Evolutionary conservation across 2,113 vertebrate species (phyloP).

Genomic region (Butastur rufipennis): DNA sequence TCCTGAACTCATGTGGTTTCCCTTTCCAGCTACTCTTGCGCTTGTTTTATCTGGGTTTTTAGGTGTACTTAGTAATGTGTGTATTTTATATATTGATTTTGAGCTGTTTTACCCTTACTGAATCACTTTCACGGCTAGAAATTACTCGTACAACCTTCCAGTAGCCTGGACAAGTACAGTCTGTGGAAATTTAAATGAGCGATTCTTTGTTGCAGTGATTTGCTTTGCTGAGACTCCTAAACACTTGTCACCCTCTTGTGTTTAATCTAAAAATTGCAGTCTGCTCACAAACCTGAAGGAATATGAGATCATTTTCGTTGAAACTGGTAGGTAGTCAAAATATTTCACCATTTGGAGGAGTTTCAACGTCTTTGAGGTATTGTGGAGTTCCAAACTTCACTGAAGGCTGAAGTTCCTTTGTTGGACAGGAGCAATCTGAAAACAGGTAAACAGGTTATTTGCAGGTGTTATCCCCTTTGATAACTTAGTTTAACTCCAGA

Average conservation of each 20-base stretch:
- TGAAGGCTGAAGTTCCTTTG: not conserved
- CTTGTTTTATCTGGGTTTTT: not conserved
- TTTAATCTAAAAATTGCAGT: slow-evolving; percentile 30
- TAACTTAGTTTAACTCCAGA: not conserved
- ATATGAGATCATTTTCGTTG: not conserved
- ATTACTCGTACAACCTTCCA: not conserved
- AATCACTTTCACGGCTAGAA: not conserved
- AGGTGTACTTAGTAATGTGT: not conserved
- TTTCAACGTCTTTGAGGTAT: not conserved
- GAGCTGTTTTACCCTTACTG: not conserved
- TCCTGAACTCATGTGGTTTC: not conserved
- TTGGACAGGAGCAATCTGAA: not conserved
- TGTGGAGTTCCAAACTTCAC: not conserved
- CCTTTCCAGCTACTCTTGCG: not conserved
- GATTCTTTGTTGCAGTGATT: not conserved
- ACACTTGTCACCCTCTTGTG: slow-evolving; percentile 43
- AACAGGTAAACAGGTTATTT: not conserved
- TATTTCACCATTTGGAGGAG: not conserved
- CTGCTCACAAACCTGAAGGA: not conserved
- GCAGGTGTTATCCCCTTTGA: not conserved
- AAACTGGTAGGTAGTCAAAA: not conserved
- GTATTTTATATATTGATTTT: not conserved
- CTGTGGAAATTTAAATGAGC: not conserved
- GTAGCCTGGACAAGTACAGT: not conserved
- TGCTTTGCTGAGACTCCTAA: not conserved